Percentiles rank a stretch among this genome's conserved stretches.
These are phyloP conservation scores for Telmatherina bonti DNA, from an alignment of 2,797 vertebrate species.

Conservation along the genomic window DNA sequence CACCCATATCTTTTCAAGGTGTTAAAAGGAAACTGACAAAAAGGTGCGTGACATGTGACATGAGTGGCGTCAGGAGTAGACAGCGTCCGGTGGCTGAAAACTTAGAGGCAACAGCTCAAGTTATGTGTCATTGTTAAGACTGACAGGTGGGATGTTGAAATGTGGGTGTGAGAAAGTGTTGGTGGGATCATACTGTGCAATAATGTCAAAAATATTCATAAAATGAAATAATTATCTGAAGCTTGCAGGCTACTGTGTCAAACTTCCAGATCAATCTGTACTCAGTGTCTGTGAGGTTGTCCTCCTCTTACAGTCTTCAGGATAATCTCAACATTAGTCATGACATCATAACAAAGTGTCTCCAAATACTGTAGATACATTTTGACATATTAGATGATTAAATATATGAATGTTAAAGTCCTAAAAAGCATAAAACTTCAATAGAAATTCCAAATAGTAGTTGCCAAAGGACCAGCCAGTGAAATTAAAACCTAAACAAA, in stretches of 20 bases:
- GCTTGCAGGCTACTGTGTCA: constrained; percentile 29
- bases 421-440: too few relatives aligned
- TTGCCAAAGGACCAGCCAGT: neutral
- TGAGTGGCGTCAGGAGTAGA: constrained; percentile 60
- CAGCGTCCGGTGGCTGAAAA: constrained; percentile 36
- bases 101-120: constrained; percentile 28
- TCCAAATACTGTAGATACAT: too few relatives aligned
- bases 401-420: neutral
- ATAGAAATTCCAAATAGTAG: neutral
- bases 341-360: too few relatives aligned
- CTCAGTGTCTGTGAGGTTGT: too few relatives aligned
- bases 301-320: too few relatives aligned
- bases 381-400: neutral
- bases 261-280: neutral
- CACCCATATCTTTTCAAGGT: constrained; percentile 50
- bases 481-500: too few relatives aligned
- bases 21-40: constrained; percentile 63
- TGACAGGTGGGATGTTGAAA: constrained; percentile 34
- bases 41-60: constrained; percentile 60
- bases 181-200: neutral
- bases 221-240: constrained; percentile 8
- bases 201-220: neutral
- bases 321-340: too few relatives aligned
- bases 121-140: constrained; percentile 33
- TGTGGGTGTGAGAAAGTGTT: constrained; percentile 14